Conservation (phyloP, 2,888 invertebrate species). For the Geotrupes spiniger region DNA sequence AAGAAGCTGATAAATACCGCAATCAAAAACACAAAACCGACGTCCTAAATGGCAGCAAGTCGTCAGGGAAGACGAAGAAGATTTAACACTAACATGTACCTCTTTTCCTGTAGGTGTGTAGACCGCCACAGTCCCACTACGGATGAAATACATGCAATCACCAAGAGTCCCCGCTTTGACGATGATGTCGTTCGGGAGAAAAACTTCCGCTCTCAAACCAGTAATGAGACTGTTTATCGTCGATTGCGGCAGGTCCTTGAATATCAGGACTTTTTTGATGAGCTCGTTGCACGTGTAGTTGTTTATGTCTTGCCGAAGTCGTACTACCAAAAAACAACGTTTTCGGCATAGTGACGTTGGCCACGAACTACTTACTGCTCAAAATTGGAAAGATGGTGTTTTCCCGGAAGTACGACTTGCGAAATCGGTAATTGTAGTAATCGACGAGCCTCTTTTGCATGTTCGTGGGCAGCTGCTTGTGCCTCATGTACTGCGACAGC, state of each 20-base stretch:
- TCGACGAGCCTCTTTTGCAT: conserved; percentile 3
- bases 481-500: conserved; percentile 6
- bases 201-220: conserved; percentile 57
- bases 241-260: conserved; percentile 52
- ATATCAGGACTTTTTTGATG: conserved; percentile 56
- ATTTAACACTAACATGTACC: conserved; percentile 47
- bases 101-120: conserved; percentile 60
- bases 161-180: conserved; percentile 58
- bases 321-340: conserved; percentile 3
- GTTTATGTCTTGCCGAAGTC: conserved; percentile 49
- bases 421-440: conserved; percentile 42
- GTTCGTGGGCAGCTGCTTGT: conserved; percentile 2
- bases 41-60: no score
- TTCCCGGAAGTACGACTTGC: conserved; percentile 46
- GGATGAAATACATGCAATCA: conserved; percentile 64
- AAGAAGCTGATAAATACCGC: no score
- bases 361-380: background rate
- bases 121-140: conserved; percentile 60
- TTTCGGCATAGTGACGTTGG: no score
- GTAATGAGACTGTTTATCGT: conserved; percentile 56
- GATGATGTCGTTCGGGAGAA: conserved; percentile 60
- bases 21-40: no score
- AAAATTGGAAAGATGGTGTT: conserved; percentile 36
- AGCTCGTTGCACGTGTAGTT: conserved; percentile 56
- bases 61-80: no score